Base-by-base conservation (phyloP, 2,888 invertebrate genomes). In the Nezara viridula region DNA sequence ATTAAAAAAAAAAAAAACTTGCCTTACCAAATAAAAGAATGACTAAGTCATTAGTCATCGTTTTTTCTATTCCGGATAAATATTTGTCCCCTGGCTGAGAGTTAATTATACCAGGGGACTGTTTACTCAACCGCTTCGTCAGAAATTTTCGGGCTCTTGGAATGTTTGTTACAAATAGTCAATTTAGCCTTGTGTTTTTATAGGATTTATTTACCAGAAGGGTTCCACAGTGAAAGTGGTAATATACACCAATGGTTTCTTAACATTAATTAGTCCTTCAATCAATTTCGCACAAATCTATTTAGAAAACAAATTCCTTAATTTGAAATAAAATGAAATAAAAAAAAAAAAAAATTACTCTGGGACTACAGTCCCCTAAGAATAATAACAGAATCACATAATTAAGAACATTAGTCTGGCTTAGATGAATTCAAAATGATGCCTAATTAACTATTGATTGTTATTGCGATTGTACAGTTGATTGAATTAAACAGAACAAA, bases 1-100 rank as follows among this genome's bases (percentile, higher is more conserved):
- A 21, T 37, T 73, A 37, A 16, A 37, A 37, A 37, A 16, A 37
- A 37, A 37, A 73, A 73, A 32, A 27, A 19, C 19, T 19, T 37
- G 1, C 19, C 21, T 5, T 37, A n/a, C 19, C 7, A 73, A 73
- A 19, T 37, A 21, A 37, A 19, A 21, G 37, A 73, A 73, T 73
- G 66, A 19, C 21, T 73, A 3, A 73, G 37, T 37, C 66, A 37
- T 73, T 73, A 73, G 66, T 73, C 66, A 73, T 73, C 66, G 66
- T 73, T 73, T 60, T 27, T 60, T 73, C 66, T 37, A 32, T 21
- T 7, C 19, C 21, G 0, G 66, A 37, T 73, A 73, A 73, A 73
- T 73, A 73, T 73, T 73, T 37, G 66, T 73, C 66, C 21, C 32
- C 66, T 37, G 66, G 66, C 66, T 37, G 32, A 37, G 16, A 37